Base-by-base conservation (phyloP, 1,140 invertebrate genomes). In the Heterodera schachtii region DNA sequence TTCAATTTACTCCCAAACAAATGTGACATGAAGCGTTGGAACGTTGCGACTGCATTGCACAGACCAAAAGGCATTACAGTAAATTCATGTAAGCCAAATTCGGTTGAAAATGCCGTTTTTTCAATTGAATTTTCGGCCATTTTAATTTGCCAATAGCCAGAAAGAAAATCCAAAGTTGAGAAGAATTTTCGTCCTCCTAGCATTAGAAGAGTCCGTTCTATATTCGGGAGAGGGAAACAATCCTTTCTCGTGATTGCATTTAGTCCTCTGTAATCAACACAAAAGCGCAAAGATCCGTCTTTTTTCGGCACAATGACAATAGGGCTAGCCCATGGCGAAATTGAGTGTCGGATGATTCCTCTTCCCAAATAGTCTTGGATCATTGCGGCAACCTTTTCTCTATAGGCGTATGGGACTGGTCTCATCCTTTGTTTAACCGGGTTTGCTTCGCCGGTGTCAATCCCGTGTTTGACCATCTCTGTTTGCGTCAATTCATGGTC, bases 291-390 rank as follows among this genome's bases (percentile, higher is more conserved):
- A 69, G 86, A 71, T 73, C 91, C 88, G 88, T 92, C 87, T 49
- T 91, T 91, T 79, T 93, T 93, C 81, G 88, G 86, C 0, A 92
- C 90, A n/a, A 92, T 74, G 0, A 93, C 90, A 0, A 92, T 82
- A 0, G 91, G 92, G 1, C 90, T 89, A 7, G 89, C 84, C 90
- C 91, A 93, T 8, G 90, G 87, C 11, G 90, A 91, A 31, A 78
- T 31, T 90, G 75, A 76, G 16, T 13, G 75, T 41, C 16, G 64
- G 11, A 76, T 47, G 11, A 76, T 52, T 76, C 75, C 75, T 13
- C 75, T 13, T 3, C 47, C 64, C 13, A 76, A 21, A 21, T 76
- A 76, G n/a, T 76, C 75, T 71, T 76, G 47, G 43, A 76, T 16
- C 75, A 76, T 76, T 19, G 13, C 16, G 2, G 75, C 44, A 46